These are phyloP conservation scores for Drosophila baimaii DNA, from an alignment of 1,140 invertebrate species.

Conservation along the genomic window DNA sequence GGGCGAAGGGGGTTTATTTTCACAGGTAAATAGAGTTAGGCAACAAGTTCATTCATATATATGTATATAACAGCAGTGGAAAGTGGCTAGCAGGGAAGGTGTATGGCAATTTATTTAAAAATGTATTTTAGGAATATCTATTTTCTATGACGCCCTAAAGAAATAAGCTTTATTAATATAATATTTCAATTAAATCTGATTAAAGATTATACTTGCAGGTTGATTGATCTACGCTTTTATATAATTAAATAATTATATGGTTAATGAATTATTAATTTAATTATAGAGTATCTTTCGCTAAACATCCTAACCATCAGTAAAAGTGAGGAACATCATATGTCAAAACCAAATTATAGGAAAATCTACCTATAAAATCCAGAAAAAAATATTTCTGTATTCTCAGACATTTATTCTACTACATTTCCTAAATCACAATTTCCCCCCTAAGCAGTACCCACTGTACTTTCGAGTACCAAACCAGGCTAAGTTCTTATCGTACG, in stretches of 20 bases:
- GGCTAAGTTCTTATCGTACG: constrained; percentile 41
- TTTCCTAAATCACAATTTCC: background rate
- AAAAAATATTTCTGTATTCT: background rate
- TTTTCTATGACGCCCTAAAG: too few relatives aligned
- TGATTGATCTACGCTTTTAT: too few relatives aligned
- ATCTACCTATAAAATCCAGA: background rate
- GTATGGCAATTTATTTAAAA: background rate
- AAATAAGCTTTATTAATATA: too few relatives aligned
- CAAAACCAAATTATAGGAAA: too few relatives aligned
- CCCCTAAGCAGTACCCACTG: constrained; percentile 19
- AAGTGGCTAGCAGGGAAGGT: background rate
- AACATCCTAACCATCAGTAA: too few relatives aligned
- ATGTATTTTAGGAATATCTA: too few relatives aligned
- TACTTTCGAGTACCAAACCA: constrained; percentile 4
- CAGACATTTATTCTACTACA: background rate
- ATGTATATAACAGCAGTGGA: constrained; percentile 24
- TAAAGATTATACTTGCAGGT: too few relatives aligned
- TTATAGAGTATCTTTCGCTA: too few relatives aligned
- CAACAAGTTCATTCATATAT: constrained; percentile 21
- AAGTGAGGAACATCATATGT: too few relatives aligned
- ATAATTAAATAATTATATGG: too few relatives aligned
- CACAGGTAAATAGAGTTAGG: constrained; percentile 55
- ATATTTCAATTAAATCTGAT: too few relatives aligned
- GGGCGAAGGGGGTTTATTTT: constrained; percentile 18
- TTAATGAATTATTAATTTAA: too few relatives aligned